These are phyloP conservation scores for Pinctada fucata DNA, from an alignment of 2,888 invertebrate species.

Conservation along the genomic window DNA sequence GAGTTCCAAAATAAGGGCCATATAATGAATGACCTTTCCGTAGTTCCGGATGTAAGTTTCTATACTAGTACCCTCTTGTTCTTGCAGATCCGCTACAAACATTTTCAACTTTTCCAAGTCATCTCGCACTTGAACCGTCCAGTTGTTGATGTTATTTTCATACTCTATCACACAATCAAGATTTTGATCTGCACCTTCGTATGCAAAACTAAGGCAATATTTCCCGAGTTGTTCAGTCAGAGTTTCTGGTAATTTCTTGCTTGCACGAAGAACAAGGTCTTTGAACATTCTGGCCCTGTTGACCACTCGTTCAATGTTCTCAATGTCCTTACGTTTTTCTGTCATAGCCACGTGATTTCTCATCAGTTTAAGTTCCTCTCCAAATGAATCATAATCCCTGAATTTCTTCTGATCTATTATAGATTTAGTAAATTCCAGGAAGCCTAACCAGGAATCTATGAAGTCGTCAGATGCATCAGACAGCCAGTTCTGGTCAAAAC, in stretches of 20 bases:
- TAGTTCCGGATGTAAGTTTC: slow-evolving; percentile 59
- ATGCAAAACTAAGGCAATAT: slow-evolving; percentile 67
- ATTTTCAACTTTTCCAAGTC: slow-evolving; percentile 48
- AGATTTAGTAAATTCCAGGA: slow-evolving; percentile 41
- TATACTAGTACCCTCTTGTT: slow-evolving; percentile 42
- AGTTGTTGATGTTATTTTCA: slow-evolving; percentile 64
- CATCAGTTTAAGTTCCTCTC: slow-evolving; percentile 38
- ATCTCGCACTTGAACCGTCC: slow-evolving; percentile 54
- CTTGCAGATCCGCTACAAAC: slow-evolving; percentile 41
- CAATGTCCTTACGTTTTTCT: slow-evolving; percentile 36
- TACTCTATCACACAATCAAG: slow-evolving; percentile 56
- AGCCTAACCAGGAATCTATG: slow-evolving; percentile 50
- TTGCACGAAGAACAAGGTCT: slow-evolving; percentile 32
- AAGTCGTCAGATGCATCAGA: slow-evolving; percentile 49
- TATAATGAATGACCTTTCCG: slow-evolving; percentile 58
- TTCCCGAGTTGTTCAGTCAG: slow-evolving; percentile 47
- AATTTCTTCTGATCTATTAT: slow-evolving; percentile 35
- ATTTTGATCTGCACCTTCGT: slow-evolving; percentile 54
- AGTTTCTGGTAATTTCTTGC: slow-evolving; percentile 42
- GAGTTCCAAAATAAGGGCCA: slow-evolving; percentile 58
- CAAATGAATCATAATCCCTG: slow-evolving; percentile 42
- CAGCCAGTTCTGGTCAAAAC: slow-evolving; percentile 56
- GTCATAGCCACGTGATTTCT: slow-evolving; percentile 45
- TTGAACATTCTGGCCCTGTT: slow-evolving; percentile 48
- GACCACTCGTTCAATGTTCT: slow-evolving; percentile 44